Evolutionary conservation across 1,140 invertebrate genomes (phyloP), one percentile per base, ranked within the genome.

Genomic region (Globodera rostochiensis): DNA sequence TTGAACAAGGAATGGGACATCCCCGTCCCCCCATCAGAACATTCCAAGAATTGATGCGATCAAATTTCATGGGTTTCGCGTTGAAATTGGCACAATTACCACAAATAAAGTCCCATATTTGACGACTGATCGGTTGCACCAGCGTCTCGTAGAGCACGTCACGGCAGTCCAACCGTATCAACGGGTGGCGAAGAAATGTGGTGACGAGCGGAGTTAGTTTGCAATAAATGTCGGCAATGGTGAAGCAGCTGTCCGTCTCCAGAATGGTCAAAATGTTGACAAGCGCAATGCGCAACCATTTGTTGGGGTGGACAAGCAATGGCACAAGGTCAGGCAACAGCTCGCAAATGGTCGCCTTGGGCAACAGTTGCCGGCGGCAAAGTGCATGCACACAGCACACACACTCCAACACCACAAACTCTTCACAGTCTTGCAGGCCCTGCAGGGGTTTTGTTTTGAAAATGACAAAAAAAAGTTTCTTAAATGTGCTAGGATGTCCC

Each of bases 241-340:
- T 50, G 71, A 87, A 87, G 57, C 50, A 73, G 11, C 46, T 25
- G 21, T 13, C 57, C 53, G 53, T 53, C 64, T 86, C 86, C 8
- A 86, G 60, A 21, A 86, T 69, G 19, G 73, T 69, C 25, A 86
- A 53, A 57, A 86, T 87, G 69, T 85, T 87, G 45, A 87, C 80
- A 25, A 70, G 73, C 9, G 80, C 80, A 60, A 74, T 49, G 79
- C 86, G 84, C 49, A 85, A 73, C 85, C 85, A 86, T 47, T 83
- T 82, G 60, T 86, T 86, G 82, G 85, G 85, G 84, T 86, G 85
- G 11, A 86, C 79, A 7, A 86, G 67, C 53, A 86, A 86, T 36
- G 86, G 85, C 11, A 82, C 76, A 47, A 87, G 73, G 60, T 85
- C 86, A 36, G 57, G 46, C 13, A 88, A 21, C 15, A 86, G 60